phyloP scores from a whole-genome alignment of 2,797 vertebrate species.

The Euthynnus affinis region DNA sequence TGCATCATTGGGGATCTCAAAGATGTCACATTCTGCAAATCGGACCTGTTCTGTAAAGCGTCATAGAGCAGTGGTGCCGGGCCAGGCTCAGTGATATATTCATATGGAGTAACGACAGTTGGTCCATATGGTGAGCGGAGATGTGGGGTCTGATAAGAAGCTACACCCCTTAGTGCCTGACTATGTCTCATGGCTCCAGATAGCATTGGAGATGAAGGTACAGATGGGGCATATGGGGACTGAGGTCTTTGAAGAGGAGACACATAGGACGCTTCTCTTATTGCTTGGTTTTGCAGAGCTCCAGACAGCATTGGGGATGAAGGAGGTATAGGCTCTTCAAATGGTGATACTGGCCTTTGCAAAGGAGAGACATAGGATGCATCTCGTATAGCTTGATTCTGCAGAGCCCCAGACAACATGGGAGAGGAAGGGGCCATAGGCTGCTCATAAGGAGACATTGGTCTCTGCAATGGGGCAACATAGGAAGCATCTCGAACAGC shows the following conservation, averaged over 20 bases:
- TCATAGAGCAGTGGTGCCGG: constrained; percentile 81
- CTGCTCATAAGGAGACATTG: constrained; percentile 58
- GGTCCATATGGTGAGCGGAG: constrained; percentile 78
- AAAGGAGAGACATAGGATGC: constrained; percentile 70
- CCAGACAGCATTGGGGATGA: constrained; percentile 73
- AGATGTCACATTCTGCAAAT: constrained; percentile 75
- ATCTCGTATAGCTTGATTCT: constrained; percentile 66
- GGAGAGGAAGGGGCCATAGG: constrained; percentile 64
- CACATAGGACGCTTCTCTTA: constrained; percentile 74
- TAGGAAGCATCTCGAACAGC: constrained; percentile 62
- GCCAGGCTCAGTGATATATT: constrained; percentile 82
- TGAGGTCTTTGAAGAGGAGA: constrained; percentile 71
- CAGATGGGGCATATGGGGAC: constrained; percentile 73
- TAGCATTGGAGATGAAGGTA: constrained; percentile 79
- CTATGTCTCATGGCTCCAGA: constrained; percentile 80
- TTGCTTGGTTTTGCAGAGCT: constrained; percentile 76
- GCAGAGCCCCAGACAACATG: constrained; percentile 66
- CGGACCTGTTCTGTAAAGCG: constrained; percentile 79
- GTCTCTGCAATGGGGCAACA: constrained; percentile 63
- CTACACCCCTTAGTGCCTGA: constrained; percentile 73
- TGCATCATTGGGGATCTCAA: constrained; percentile 76
- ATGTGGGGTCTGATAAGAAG: constrained; percentile 72
- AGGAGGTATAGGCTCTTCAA: constrained; percentile 59
- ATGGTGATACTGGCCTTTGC: constrained; percentile 64
- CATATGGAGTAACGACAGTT: constrained; percentile 78